Conservation (phyloP, 1,140 invertebrate genomes). For the Brevipalpus yothersi region DNA sequence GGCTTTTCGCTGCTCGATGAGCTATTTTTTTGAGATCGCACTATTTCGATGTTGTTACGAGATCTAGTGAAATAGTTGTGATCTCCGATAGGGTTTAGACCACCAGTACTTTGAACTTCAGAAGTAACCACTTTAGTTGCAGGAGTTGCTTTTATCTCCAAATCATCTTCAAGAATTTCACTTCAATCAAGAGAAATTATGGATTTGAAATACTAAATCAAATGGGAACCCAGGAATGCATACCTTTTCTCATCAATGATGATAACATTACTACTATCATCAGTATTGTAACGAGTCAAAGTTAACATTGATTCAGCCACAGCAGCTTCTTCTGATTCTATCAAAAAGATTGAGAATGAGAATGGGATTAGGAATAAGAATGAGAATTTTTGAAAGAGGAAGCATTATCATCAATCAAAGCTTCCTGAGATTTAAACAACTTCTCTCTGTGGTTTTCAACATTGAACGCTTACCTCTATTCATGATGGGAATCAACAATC, state of each 20-base stretch:
- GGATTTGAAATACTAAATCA: background rate
- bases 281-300: slow-evolving; percentile 1
- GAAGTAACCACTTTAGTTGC: too few species aligned
- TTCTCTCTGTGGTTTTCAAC: background rate
- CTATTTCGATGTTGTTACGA: background rate
- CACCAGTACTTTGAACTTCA: too few species aligned
- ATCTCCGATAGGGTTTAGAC: background rate
- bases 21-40: background rate
- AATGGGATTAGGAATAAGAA: background rate
- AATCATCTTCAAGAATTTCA: too few species aligned
- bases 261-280: background rate
- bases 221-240: background rate
- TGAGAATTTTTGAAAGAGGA: background rate
- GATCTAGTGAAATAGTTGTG: slow-evolving; percentile 1
- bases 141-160: too few species aligned
- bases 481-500: background rate
- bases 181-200: too few species aligned
- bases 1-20: background rate
- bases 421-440: too few species aligned
- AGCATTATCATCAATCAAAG: background rate
- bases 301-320: slow-evolving; percentile 5
- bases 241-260: background rate
- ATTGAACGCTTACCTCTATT: background rate
- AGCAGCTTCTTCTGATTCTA: slow-evolving; percentile 4
- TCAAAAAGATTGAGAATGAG: background rate